phyloP scores from a whole-genome alignment of 1,140 invertebrate genomes.

The Drosophila mojavensis region DNA sequence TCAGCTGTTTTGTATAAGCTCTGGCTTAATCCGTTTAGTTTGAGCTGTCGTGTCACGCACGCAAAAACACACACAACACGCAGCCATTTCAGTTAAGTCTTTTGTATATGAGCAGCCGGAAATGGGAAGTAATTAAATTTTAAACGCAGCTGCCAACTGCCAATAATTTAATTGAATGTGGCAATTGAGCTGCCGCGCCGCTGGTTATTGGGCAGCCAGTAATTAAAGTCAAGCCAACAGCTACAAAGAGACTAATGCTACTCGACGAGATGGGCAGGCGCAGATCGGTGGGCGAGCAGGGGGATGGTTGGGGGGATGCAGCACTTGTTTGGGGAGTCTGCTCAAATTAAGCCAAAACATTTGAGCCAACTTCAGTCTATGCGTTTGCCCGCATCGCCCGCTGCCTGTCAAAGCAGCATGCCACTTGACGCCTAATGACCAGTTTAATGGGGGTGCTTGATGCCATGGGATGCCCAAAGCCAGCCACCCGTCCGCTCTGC shows the following conservation, averaged over 20 bases:
- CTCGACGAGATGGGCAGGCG: neutral
- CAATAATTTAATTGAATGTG: slow-evolving; percentile 57
- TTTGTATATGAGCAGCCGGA: slow-evolving; percentile 8
- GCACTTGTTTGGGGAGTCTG: slow-evolving; percentile 3
- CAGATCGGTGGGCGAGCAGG: neutral
- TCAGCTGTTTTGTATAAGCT: no score
- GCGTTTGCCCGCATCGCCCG: slow-evolving; percentile 24
- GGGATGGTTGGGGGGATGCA: neutral
- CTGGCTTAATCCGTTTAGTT: neutral
- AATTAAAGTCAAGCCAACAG: slow-evolving; percentile 60
- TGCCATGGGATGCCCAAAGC: neutral
- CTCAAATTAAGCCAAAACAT: slow-evolving; percentile 78
- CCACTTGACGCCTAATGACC: slow-evolving; percentile 81
- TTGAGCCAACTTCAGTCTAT: slow-evolving; percentile 55
- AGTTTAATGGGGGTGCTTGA: slow-evolving; percentile 67
- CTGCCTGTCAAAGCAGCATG: slow-evolving; percentile 56
- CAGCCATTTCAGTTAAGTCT: neutral
- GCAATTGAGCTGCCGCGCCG: slow-evolving; percentile 37
- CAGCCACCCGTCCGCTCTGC: slow-evolving; percentile 13
- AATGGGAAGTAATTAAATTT: slow-evolving; percentile 27
- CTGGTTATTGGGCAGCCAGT: slow-evolving; percentile 41
- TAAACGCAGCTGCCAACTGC: slow-evolving; percentile 51
- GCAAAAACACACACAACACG: neutral
- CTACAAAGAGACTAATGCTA: slow-evolving; percentile 33
- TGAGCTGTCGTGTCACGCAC: neutral